Base-by-base conservation (phyloP, 2,113 vertebrate genomes). In the Corvus cornix region DNA sequence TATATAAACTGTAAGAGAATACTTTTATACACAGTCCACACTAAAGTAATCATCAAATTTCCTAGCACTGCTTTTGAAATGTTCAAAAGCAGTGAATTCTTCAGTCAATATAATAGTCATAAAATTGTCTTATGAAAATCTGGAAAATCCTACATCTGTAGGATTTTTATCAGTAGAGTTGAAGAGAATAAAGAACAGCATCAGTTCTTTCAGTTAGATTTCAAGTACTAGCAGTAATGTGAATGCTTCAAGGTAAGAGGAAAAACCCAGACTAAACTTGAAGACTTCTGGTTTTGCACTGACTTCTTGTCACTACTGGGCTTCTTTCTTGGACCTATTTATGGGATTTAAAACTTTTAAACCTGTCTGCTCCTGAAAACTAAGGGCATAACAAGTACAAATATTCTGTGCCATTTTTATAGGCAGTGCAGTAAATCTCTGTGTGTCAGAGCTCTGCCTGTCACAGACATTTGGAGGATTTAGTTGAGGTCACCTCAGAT, bases 61-160 rank as follows among this genome's bases (percentile, higher is more conserved):
- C 26, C 41, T 84, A 91, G 28, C 39, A 90, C 6, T 80, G 41
- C 10, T 94, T 96, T 76, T 87, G 27, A 90, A 93, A 92, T 6
- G 7, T 93, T 91, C 77, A 68, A 83, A 87, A 62, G 23, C n/a
- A 88, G n/a, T 53, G 64, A 72, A 78, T 62, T 78, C 15, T 70
- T 94, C 72, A 84, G 41, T 62, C 21, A 30, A 52, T 62, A 33
- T 6, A 60, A 43, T n/a, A 62, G 66, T 21, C 43, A 49, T 62
- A 13, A 94, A 86, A 55, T 4, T 48, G 39, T 18, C 48, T 62
- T 37, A 53, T 13, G 26, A 89, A 79, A 63, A 92, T 56, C 24
- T 64, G 41, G 22, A 70, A 87, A 89, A 41, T 35, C 14, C 8
- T 62, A 76, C 10, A 84, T 9, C 11, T 70, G 14, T 20, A 72